These are phyloP conservation scores for Panonychus citri DNA, from an alignment of 1,140 invertebrate species.

Conservation along the genomic window DNA sequence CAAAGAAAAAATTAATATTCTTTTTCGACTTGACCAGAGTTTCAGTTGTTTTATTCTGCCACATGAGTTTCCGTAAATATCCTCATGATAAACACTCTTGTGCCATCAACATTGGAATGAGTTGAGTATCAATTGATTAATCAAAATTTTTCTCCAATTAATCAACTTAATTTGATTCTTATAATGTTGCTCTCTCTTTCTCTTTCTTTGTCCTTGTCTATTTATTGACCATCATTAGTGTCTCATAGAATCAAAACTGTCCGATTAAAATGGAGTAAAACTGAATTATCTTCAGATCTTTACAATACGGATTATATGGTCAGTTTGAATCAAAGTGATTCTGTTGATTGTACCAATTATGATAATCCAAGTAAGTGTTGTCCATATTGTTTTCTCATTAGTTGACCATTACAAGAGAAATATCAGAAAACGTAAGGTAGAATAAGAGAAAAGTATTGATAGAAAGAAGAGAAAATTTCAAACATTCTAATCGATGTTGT, in stretches of 20 bases:
- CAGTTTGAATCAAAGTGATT: not conserved
- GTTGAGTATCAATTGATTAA: not conserved
- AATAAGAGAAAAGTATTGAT: no score
- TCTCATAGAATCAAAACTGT: constrained; percentile 6
- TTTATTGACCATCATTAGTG: constrained; percentile 1
- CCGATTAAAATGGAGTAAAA: constrained; percentile 2
- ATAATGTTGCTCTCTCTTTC: not conserved
- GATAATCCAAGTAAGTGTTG: not conserved
- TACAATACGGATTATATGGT: constrained; percentile 3
- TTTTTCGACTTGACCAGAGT: not conserved
- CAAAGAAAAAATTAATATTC: not conserved
- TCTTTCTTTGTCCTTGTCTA: not conserved
- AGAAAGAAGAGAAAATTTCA: no score
- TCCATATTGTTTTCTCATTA: not conserved
- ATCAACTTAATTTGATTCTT: not conserved
- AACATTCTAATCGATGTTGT: no score
- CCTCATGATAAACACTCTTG: constrained; percentile 9
- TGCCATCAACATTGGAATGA: constrained; percentile 5
- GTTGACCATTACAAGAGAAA: not conserved
- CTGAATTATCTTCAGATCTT: constrained; percentile 1
- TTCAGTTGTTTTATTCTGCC: constrained; percentile 2
- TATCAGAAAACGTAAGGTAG: not conserved
- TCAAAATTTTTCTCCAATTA: not conserved
- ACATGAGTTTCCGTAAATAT: constrained; percentile 9
- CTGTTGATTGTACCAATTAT: not conserved